A percentile compares a stretch with the other conserved stretches of the same genome.
phyloP scores from a whole-genome alignment of 2,888 invertebrate species.

The Callyntrura sp. region DNA sequence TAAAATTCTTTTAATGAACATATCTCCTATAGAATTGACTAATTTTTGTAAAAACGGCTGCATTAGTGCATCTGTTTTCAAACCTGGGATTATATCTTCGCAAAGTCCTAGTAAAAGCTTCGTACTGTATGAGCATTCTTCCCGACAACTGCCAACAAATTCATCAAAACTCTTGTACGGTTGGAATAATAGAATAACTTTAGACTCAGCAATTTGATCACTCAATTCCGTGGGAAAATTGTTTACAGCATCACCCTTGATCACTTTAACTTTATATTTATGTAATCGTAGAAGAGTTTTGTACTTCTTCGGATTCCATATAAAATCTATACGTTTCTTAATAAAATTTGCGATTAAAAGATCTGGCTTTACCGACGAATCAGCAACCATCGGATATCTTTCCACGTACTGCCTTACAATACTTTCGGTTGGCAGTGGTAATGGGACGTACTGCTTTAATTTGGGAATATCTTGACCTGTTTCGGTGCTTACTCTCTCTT shows the following conservation, averaged over 20 bases:
- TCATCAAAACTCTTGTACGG: conserved; percentile 79
- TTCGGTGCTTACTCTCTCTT: neutral
- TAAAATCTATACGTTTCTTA: conserved; percentile 79
- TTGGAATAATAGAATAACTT: conserved; percentile 74
- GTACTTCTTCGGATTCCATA: conserved; percentile 81
- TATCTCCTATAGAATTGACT: conserved; percentile 62
- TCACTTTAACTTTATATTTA: conserved; percentile 78
- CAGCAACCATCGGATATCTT: conserved; percentile 59
- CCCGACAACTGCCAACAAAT: conserved; percentile 42
- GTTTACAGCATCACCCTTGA: conserved; percentile 77
- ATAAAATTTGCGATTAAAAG: conserved; percentile 69
- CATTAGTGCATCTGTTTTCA: neutral
- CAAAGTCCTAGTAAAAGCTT: conserved; percentile 48
- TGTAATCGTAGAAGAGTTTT: conserved; percentile 64
- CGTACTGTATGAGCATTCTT: conserved; percentile 60
- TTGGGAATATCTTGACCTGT: conserved; percentile 31
- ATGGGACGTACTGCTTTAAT: conserved; percentile 48
- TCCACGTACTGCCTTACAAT: conserved; percentile 68
- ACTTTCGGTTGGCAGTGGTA: conserved; percentile 73
- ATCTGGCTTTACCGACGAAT: conserved; percentile 54
- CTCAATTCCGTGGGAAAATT: neutral
- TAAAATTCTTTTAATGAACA: conserved; percentile 46
- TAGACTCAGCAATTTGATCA: conserved; percentile 21
- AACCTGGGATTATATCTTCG: conserved; percentile 60
- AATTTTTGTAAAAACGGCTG: conserved; percentile 53